These are phyloP conservation scores for Amiota mariae DNA, from an alignment of 2,888 invertebrate species.

Conservation along the genomic window DNA sequence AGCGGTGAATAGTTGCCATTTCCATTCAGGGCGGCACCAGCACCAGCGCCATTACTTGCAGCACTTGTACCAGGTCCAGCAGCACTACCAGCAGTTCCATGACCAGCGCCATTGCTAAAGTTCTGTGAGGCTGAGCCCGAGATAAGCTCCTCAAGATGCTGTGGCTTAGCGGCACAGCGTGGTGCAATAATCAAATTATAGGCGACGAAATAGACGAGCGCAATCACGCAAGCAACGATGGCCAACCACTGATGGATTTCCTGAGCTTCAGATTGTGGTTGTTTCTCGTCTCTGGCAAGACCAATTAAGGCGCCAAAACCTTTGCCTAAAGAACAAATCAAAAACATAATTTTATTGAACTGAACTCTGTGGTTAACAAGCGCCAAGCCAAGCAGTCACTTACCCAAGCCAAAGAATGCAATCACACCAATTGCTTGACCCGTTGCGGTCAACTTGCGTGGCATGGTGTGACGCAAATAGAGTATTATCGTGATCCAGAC, in stretches of 20 bases:
- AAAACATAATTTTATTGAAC: neutral
- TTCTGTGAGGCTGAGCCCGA: slow-evolving; percentile 75
- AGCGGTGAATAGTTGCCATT: slow-evolving; percentile 84
- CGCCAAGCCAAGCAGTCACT: slow-evolving; percentile 37
- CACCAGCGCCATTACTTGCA: slow-evolving; percentile 40
- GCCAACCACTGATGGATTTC: slow-evolving; percentile 80
- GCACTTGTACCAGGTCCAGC: slow-evolving; percentile 74
- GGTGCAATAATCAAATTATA: slow-evolving; percentile 86
- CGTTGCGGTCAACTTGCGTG: slow-evolving; percentile 83
- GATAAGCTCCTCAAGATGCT: slow-evolving; percentile 75
- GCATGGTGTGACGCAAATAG: slow-evolving; percentile 87
- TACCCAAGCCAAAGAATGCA: slow-evolving; percentile 85
- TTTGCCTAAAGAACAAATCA: slow-evolving; percentile 76
- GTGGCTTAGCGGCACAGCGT: slow-evolving; percentile 80
- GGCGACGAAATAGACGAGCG: slow-evolving; percentile 80
- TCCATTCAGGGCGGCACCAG: slow-evolving; percentile 64
- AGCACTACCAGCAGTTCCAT: slow-evolving; percentile 39
- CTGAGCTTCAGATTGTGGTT: slow-evolving; percentile 51
- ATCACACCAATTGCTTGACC: slow-evolving; percentile 86
- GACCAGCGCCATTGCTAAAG: slow-evolving; percentile 61
- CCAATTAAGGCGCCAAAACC: slow-evolving; percentile 82
- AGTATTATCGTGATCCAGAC: slow-evolving; percentile 87
- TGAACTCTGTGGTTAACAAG: neutral
- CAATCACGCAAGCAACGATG: slow-evolving; percentile 78
- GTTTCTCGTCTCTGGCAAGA: slow-evolving; percentile 73